These are phyloP conservation scores for Acrossocheilus wenchowensis DNA, from an alignment of 2,797 vertebrate genomes.

Conservation along the genomic window DNA sequence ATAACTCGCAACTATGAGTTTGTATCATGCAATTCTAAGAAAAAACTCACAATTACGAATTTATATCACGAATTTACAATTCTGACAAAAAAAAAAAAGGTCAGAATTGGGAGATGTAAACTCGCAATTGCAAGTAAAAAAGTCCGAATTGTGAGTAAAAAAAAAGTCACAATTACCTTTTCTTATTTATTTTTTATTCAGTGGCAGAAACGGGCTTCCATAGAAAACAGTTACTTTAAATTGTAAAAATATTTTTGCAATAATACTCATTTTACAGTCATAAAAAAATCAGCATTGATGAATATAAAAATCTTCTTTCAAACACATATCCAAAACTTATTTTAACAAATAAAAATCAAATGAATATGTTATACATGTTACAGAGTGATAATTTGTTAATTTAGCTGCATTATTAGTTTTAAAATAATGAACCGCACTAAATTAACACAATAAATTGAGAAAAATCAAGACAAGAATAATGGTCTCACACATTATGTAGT, in stretches of 20 bases:
- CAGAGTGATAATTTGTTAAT: neutral
- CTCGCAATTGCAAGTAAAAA: too few relatives aligned
- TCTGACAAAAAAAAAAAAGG: too few relatives aligned
- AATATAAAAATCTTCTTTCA: neutral
- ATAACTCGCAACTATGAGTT: too few relatives aligned
- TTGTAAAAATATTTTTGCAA: neutral
- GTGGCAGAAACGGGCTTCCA: too few relatives aligned
- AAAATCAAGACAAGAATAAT: neutral
- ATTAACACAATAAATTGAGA: neutral
- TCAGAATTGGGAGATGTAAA: too few relatives aligned
- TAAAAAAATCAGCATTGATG: neutral
- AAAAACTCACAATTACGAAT: too few relatives aligned
- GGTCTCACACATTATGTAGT: conserved; percentile 6
- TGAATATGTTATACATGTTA: neutral
- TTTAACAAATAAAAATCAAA: neutral
- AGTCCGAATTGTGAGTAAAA: too few relatives aligned
- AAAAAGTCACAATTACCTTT: too few relatives aligned
- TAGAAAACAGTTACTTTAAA: neutral
- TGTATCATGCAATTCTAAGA: too few relatives aligned
- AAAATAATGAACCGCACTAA: neutral
- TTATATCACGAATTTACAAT: too few relatives aligned
- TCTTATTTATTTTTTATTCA: too few relatives aligned
- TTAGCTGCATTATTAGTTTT: neutral
- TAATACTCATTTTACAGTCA: neutral
- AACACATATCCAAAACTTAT: neutral